These are phyloP conservation scores for Nephrotoma flavescens DNA, from an alignment of 2,888 invertebrate genomes.

Conservation along the genomic window DNA sequence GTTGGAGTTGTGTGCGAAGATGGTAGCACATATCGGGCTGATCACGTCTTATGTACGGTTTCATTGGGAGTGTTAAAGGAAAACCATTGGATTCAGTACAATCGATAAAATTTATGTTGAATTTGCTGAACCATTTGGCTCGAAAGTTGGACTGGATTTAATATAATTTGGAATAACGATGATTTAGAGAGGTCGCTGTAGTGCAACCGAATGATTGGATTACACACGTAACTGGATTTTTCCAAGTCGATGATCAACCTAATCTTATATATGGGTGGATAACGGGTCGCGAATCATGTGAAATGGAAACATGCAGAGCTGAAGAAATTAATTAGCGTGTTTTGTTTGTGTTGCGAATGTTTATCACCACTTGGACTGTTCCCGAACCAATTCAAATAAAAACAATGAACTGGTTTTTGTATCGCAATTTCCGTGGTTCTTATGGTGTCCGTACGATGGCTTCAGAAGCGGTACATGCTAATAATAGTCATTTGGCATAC, in stretches of 20 bases:
- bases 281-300: conserved; percentile 42
- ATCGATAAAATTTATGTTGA: conserved; percentile 47
- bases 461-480: conserved; percentile 39
- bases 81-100: conserved; percentile 41
- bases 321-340: conserved; percentile 28
- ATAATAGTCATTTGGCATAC: conserved; percentile 37
- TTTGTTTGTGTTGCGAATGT: conserved; percentile 26
- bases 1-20: conserved; percentile 20
- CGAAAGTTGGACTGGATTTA: conserved; percentile 36
- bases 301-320: conserved; percentile 44
- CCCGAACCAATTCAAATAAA: conserved; percentile 21
- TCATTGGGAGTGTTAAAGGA: conserved; percentile 46
- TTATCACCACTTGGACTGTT: conserved; percentile 23
- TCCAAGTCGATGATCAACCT: conserved; percentile 45
- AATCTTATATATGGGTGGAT: conserved; percentile 54
- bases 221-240: conserved; percentile 43
- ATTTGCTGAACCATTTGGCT: conserved; percentile 44
- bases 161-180: conserved; percentile 40
- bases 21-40: conserved; percentile 34
- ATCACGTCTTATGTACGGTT: conserved; percentile 44
- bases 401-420: conserved; percentile 45
- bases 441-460: conserved; percentile 26
- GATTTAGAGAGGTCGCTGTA: conserved; percentile 23
- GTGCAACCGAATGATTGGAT: not conserved
- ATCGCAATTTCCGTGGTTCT: conserved; percentile 44